Percentiles rank a stretch among this genome's conserved stretches.
These are phyloP conservation scores for Gymnarchus niloticus DNA, from an alignment of 2,113 vertebrate species.

Conservation along the genomic window DNA sequence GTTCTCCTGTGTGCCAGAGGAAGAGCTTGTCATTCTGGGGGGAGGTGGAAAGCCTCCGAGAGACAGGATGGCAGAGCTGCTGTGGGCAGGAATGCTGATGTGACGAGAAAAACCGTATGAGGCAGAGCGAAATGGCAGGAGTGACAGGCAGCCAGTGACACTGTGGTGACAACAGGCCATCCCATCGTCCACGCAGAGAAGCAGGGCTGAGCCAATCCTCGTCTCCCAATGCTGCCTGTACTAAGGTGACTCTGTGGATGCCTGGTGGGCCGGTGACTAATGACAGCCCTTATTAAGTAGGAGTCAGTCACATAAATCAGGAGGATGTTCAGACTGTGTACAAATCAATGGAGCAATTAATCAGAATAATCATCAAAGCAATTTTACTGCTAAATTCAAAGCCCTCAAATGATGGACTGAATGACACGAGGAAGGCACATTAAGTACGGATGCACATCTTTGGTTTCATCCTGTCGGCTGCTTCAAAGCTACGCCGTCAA, in stretches of 20 bases:
- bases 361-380: background rate
- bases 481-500: background rate
- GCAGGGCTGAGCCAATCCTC: background rate
- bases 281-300: background rate
- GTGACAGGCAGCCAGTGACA: background rate
- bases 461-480: background rate
- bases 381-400: background rate
- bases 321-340: background rate
- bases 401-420: background rate
- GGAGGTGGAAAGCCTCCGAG: background rate
- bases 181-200: background rate
- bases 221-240: background rate
- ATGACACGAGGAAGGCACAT: background rate
- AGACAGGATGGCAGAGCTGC: background rate
- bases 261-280: background rate
- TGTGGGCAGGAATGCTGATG: background rate
- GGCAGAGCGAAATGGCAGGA: background rate
- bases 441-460: background rate
- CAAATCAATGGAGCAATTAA: background rate
- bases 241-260: background rate
- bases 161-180: too few species aligned
- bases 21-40: slow-evolving; percentile 2
- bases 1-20: background rate
- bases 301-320: background rate
- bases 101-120: background rate